Evolutionary conservation across 2,113 vertebrate species (phyloP).

Genomic region (Indicator indicator): DNA sequence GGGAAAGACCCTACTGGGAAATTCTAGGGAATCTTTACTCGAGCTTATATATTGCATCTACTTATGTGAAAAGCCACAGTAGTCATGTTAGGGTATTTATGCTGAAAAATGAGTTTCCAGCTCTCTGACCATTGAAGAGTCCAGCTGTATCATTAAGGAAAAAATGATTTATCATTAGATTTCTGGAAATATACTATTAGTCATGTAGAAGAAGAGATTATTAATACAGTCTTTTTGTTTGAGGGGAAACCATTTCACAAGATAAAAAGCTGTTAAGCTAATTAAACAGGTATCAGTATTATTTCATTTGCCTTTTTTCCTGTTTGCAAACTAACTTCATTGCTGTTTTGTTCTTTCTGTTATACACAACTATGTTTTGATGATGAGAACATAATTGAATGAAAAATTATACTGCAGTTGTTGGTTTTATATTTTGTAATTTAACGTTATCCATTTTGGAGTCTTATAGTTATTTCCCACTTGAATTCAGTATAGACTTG

Average conservation of each 20-base stretch:
- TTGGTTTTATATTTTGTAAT: conserved; percentile 65
- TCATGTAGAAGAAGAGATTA: conserved; percentile 63
- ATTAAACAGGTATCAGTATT: conserved; percentile 69
- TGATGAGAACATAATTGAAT: conserved; percentile 71
- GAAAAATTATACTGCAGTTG: conserved; percentile 61
- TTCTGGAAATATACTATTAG: conserved; percentile 56
- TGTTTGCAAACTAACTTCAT: conserved; percentile 65
- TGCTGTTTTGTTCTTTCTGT: conserved; percentile 67
- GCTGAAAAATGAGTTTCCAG: conserved; percentile 29
- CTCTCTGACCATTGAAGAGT: conserved; percentile 24
- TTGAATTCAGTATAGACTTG: conserved; percentile 60
- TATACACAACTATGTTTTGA: conserved; percentile 58
- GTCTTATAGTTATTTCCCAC: conserved; percentile 45
- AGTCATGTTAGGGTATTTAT: neutral
- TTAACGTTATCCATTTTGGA: conserved; percentile 49
- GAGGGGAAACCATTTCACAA: conserved; percentile 60
- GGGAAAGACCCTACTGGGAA: neutral
- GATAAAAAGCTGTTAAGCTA: conserved; percentile 68
- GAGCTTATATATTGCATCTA: neutral
- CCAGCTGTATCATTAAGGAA: conserved; percentile 30
- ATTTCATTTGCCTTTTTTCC: conserved; percentile 73
- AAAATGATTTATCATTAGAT: conserved; percentile 43
- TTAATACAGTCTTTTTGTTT: conserved; percentile 70
- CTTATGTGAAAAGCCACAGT: neutral
- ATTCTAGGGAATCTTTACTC: neutral